Conservation (phyloP, 92 coral and sea anemone species). For the Chrysogorgia sp. region DNA sequence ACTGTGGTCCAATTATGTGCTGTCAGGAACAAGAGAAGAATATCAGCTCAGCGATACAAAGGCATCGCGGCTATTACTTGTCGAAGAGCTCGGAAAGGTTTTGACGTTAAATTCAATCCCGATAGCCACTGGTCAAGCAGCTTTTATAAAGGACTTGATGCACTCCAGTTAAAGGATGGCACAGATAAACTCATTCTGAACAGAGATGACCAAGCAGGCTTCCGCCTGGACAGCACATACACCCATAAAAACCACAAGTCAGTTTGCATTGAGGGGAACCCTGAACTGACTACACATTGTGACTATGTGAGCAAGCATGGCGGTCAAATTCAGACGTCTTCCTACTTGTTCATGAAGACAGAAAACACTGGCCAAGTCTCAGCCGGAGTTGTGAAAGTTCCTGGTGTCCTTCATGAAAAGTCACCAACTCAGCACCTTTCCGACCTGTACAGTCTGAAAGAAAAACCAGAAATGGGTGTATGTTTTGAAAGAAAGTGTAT, state of each 20-base stretch:
- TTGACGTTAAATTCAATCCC: conserved; percentile 40
- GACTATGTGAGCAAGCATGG: conserved; percentile 54
- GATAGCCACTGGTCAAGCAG: conserved; percentile 54
- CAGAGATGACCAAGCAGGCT: too few relatives aligned
- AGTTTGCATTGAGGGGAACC: conserved; percentile 31
- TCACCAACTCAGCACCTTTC: conserved; percentile 36
- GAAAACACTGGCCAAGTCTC: conserved; percentile 52
- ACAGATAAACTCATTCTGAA: conserved; percentile 38
- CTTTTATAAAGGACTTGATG: conserved; percentile 55
- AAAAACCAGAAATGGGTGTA: conserved; percentile 40
- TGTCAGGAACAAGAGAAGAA: conserved; percentile 50
- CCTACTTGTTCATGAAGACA: conserved; percentile 46
- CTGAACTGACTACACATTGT: conserved; percentile 1
- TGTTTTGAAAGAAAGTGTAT: conserved; percentile 27
- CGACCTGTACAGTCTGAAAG: conserved; percentile 28
- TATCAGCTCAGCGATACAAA: conserved; percentile 30
- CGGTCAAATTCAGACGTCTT: conserved; percentile 45
- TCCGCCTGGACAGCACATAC: conserved; percentile 41
- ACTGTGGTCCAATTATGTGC: conserved; percentile 39
- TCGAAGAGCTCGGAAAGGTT: conserved; percentile 27
- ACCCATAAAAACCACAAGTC: too few relatives aligned
- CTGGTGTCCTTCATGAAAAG: conserved; percentile 47
- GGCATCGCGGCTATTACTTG: conserved; percentile 29
- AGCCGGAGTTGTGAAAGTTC: conserved; percentile 47
- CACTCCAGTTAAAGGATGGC: conserved; percentile 38